Evolutionary conservation across 2,113 vertebrate species (phyloP).

Genomic region (Microcebus tavaratra): DNA sequence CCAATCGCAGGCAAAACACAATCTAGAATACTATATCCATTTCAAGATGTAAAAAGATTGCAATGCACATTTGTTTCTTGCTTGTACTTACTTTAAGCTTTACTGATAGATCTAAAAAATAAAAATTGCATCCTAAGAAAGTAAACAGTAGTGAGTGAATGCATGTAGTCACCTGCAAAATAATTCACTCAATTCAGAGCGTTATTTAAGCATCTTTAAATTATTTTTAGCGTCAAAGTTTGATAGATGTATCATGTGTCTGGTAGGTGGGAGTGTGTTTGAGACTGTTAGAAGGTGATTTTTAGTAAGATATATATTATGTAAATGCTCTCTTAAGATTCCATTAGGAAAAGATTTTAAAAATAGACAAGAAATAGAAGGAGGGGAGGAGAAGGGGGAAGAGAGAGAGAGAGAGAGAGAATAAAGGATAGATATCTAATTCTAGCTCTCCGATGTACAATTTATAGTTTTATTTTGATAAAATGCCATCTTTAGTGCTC

Average conservation of each 20-base stretch:
- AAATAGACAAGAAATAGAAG: slow-evolving; percentile 10
- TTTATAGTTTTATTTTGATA: slow-evolving; percentile 72
- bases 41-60: slow-evolving; percentile 11
- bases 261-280: not conserved
- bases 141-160: not conserved
- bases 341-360: not conserved
- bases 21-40: not conserved
- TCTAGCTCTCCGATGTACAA: slow-evolving; percentile 57
- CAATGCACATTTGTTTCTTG: not conserved
- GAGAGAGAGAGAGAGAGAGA: not conserved
- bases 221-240: slow-evolving; percentile 13
- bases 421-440: slow-evolving; percentile 30
- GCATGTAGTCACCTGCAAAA: not conserved
- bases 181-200: not conserved
- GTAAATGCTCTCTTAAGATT: not conserved
- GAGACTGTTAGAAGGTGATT: not conserved
- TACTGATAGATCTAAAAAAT: not conserved
- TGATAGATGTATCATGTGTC: not conserved
- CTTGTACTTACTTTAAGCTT: not conserved
- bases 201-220: slow-evolving; percentile 16
- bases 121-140: not conserved
- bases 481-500: slow-evolving; percentile 70
- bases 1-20: not conserved
- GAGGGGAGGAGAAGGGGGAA: not conserved
- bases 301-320: not conserved